Evolutionary conservation across 2,888 invertebrate species (phyloP).

Genomic region (Drosophila monieri): DNA sequence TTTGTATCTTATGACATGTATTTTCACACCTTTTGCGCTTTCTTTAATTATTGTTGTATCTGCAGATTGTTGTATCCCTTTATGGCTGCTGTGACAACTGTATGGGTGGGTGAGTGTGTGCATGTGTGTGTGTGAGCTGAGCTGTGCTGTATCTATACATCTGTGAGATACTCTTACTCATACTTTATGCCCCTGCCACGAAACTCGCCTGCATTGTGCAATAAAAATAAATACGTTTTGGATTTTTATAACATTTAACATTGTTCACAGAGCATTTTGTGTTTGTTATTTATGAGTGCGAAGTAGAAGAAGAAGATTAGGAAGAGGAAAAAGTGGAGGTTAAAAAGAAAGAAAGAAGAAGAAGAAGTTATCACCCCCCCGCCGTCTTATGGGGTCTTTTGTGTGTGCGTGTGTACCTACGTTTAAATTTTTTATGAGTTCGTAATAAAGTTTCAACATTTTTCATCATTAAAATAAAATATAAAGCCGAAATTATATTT

Average conservation of each 20-base stretch:
- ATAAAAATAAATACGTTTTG: constrained; percentile 75
- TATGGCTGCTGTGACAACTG: constrained; percentile 13
- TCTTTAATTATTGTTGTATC: constrained; percentile 44
- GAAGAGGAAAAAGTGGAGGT: constrained; percentile 13
- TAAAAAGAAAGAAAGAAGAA: constrained; percentile 25
- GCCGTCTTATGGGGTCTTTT: constrained; percentile 34
- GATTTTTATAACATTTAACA: constrained; percentile 69
- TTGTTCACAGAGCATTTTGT: constrained; percentile 58
- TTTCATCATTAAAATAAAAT: constrained; percentile 84
- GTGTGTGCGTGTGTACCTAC: constrained; percentile 56
- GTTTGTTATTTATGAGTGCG: constrained; percentile 69
- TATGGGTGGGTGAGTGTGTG: no score
- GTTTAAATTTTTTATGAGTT: constrained; percentile 80
- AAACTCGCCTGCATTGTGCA: constrained; percentile 61
- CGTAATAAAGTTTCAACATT: constrained; percentile 83
- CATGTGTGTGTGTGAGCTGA: neutral
- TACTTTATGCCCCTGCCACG: constrained; percentile 54
- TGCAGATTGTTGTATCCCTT: no score
- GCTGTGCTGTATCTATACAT: constrained; percentile 36
- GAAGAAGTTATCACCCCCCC: constrained; percentile 32
- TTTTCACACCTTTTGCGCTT: constrained; percentile 75
- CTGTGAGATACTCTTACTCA: constrained; percentile 45
- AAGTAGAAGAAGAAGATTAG: constrained; percentile 35
- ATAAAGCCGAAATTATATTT: constrained; percentile 82
- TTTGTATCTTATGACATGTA: constrained; percentile 80